These are phyloP conservation scores for Noctua janthe DNA, from an alignment of 2,888 invertebrate species.

Conservation along the genomic window DNA sequence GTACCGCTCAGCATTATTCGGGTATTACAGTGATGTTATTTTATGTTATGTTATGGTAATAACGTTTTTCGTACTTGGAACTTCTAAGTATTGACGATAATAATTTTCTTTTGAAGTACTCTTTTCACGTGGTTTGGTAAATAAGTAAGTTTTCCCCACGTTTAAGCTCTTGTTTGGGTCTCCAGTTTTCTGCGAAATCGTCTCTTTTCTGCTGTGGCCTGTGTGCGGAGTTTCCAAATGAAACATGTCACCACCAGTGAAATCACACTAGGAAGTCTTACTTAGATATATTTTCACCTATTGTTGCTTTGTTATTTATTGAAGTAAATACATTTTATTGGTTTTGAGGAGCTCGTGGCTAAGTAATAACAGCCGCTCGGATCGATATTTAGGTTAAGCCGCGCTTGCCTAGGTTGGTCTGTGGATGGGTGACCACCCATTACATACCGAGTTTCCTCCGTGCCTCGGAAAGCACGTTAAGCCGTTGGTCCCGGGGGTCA, in stretches of 20 bases:
- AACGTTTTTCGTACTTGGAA: conserved; percentile 6
- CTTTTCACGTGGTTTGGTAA: conserved; percentile 1
- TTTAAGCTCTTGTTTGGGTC: conserved; percentile 8
- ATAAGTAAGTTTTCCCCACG: conserved; percentile 10
- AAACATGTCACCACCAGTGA: conserved; percentile 56
- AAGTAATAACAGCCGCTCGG: too few relatives aligned
- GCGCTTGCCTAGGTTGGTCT: too few relatives aligned
- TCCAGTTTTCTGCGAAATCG: conserved; percentile 9
- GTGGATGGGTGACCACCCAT: too few relatives aligned
- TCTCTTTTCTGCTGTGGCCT: conserved; percentile 35
- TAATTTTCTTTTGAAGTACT: not conserved
- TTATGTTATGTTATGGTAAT: not conserved
- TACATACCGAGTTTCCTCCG: too few relatives aligned
- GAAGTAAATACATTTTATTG: conserved; percentile 5
- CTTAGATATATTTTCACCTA: conserved; percentile 24
- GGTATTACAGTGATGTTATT: too few relatives aligned
- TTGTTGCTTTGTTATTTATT: conserved; percentile 37
- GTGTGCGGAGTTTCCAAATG: conserved; percentile 53
- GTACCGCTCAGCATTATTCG: not conserved
- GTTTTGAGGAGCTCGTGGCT: too few relatives aligned
- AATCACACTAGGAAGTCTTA: conserved; percentile 33
- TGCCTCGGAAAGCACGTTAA: too few relatives aligned
- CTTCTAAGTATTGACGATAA: conserved; percentile 7
- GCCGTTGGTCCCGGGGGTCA: too few relatives aligned
- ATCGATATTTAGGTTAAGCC: too few relatives aligned